Conservation (phyloP, 2,888 invertebrate genomes). For the Epinotia nisella region DNA sequence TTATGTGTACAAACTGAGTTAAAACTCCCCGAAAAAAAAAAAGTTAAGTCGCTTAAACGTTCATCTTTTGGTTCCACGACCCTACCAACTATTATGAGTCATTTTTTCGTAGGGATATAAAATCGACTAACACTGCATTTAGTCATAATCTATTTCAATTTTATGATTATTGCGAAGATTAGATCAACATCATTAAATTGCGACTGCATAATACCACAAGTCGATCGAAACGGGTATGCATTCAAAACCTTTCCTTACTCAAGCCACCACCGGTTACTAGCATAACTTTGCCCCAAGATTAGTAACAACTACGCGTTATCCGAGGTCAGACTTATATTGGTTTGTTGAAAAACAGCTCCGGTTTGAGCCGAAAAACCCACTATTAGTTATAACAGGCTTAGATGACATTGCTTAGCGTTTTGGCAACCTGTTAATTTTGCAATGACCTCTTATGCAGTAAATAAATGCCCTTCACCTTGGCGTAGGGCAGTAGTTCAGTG, state of each 20-base stretch:
- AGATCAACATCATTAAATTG: conserved; percentile 23
- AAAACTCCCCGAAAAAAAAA: no score
- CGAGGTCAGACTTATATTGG: neutral
- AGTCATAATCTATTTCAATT: neutral
- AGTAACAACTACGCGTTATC: neutral
- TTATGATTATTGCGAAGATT: conserved; percentile 14
- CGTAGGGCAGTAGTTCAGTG: conserved; percentile 17
- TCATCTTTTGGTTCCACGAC: no score
- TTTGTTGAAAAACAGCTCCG: neutral
- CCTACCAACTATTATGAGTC: no score
- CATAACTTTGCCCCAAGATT: neutral
- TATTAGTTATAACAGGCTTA: conserved; percentile 24
- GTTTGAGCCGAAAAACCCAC: conserved; percentile 21
- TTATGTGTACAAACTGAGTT: no score
- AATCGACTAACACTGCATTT: neutral
- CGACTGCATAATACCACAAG: conserved; percentile 15
- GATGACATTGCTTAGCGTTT: conserved; percentile 27
- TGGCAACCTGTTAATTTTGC: conserved; percentile 45
- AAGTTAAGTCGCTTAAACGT: no score
- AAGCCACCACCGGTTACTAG: neutral
- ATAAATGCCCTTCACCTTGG: conserved; percentile 43
- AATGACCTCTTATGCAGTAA: conserved; percentile 19
- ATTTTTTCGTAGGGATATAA: no score
- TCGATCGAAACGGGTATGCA: conserved; percentile 8
- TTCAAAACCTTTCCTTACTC: neutral